Evolutionary conservation across 2,797 vertebrate genomes (phyloP).

Genomic region (Trachops cirrhosus): DNA sequence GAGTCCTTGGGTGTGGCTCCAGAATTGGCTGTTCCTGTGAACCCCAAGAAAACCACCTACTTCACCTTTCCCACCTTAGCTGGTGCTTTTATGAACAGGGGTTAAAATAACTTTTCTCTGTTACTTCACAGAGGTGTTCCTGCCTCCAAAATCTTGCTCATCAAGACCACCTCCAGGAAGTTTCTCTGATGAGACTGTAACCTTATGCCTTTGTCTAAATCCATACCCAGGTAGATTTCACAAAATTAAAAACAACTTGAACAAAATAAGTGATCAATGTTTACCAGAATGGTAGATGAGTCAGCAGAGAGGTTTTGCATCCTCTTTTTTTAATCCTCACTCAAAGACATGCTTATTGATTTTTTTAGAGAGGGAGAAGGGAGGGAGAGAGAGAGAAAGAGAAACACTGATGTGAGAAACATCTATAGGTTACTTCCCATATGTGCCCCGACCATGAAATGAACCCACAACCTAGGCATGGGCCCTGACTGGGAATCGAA

Average conservation of each 20-base stretch:
- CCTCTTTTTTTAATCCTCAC: background rate
- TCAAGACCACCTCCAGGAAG: background rate
- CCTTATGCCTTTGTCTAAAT: background rate
- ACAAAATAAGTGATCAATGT: background rate
- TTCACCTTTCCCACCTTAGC: background rate
- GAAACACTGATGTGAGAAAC: no score
- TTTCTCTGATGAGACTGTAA: background rate
- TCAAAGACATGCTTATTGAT: no score
- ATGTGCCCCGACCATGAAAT: no score
- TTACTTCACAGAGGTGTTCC: background rate
- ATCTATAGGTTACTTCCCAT: no score
- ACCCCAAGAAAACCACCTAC: background rate
- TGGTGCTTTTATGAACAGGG: background rate
- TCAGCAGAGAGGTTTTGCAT: background rate
- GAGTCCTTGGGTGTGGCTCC: background rate
- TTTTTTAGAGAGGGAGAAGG: no score
- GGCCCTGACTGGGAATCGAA: no score
- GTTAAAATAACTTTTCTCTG: background rate
- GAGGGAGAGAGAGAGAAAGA: no score
- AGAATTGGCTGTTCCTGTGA: background rate
- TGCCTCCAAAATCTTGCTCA: background rate
- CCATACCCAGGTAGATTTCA: no score
- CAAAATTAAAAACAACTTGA: background rate
- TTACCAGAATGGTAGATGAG: background rate
- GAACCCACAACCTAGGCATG: no score